Evolutionary conservation across 1,140 invertebrate genomes (phyloP), one percentile per base, ranked within the genome.

Genomic region (Bombus pascuorum): DNA sequence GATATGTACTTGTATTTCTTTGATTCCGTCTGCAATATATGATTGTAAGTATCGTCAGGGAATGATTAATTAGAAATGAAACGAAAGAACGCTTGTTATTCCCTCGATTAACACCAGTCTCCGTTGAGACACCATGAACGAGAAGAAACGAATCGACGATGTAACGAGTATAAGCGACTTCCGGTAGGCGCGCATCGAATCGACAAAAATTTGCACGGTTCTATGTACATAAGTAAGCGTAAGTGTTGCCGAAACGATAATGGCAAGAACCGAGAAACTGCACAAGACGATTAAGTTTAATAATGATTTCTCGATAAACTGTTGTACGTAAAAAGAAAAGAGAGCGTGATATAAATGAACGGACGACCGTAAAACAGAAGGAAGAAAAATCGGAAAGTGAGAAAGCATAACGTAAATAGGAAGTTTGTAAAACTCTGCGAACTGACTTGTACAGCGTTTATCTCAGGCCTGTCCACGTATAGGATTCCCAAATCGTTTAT

Each of bases 211-310:
- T 75, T 44, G 70, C 74, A 57, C 73, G 42, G 47, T 77, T 81
- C 73, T 57, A 39, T 88, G 71, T 84, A 87, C 57, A 73, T 74
- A 87, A 59, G 10, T 80, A 79, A 72, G 22, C 59, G 66, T 62
- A 62, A 47, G 53, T 59, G 39, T 59, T 85, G 59, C 59, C 72
- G 76, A 81, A 25, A 12, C 44, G 42, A 72, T 59, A 32, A 81
- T 44, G 47, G 59, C 39, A 62, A 68, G 42, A 53, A 78, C 18
- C n/a, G 34, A 72, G 57, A 62, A 80, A 85, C 76, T 71, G 83
- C 83, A 80, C 83, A 85, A 85, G n/a, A 68, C 66, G 83, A 78
- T 84, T 84, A 71, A 80, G 76, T 79, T 79, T 71, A 65, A 44
- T 62, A 22, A 79, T 83, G 53, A 47, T 79, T 80, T 74, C 53